Percentiles rank a stretch among this genome's conserved stretches.
These are phyloP conservation scores for Plectus sambesii DNA, from an alignment of 1,140 invertebrate genomes.

Conservation along the genomic window DNA sequence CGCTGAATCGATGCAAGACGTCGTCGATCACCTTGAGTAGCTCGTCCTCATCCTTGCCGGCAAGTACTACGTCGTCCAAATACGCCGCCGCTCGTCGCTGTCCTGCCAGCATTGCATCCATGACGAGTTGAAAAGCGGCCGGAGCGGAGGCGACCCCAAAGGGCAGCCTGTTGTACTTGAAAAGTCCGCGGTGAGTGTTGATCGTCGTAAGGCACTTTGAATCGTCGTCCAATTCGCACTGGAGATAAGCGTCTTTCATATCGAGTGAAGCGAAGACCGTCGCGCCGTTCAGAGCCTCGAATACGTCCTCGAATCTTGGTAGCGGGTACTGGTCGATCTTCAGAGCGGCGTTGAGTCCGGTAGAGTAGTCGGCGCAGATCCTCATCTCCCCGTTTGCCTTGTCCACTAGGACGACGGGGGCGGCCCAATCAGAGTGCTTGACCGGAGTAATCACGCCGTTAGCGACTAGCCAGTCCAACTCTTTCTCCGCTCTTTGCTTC, in stretches of 20 bases:
- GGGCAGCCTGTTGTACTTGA: constrained; percentile 35
- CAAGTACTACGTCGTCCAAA: constrained; percentile 23
- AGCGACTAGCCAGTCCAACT: constrained; percentile 22
- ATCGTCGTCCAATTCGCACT: constrained; percentile 28
- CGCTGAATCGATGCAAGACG: constrained; percentile 8
- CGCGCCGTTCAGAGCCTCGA: constrained; percentile 26
- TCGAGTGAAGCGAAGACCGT: constrained; percentile 38
- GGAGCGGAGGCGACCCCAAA: constrained; percentile 51
- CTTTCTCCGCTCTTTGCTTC: constrained; percentile 1
- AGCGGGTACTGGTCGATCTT: constrained; percentile 28
- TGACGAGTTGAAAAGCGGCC: constrained; percentile 50
- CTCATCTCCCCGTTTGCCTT: constrained; percentile 45
- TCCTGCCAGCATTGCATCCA: constrained; percentile 46
- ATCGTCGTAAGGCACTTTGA: constrained; percentile 24
- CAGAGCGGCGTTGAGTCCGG: constrained; percentile 32
- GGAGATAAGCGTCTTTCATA: constrained; percentile 30
- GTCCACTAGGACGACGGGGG: constrained; percentile 47
- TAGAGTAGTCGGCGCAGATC: constrained; percentile 46
- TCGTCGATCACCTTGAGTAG: constrained; percentile 5
- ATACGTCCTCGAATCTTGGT: constrained; percentile 37
- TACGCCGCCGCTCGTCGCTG: constrained; percentile 32
- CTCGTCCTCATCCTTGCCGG: constrained; percentile 8
- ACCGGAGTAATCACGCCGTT: constrained; percentile 44
- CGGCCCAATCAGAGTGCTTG: constrained; percentile 45
- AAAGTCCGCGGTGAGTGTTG: constrained; percentile 29